Evolutionary conservation across 2,888 invertebrate species (phyloP).

Genomic region (Eupithecia subfuscata): DNA sequence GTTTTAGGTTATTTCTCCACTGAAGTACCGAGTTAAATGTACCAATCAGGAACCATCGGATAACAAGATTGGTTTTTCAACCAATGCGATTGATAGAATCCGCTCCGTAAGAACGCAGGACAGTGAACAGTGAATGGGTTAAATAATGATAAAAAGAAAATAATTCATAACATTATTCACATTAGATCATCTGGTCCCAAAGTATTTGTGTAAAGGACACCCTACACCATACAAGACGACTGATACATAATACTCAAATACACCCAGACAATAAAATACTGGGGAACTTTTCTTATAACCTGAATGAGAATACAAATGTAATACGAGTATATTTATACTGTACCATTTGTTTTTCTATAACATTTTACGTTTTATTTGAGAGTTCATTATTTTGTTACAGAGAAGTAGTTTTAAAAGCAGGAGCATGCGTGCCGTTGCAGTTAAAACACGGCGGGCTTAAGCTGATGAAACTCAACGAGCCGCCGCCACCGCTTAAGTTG

Average conservation of each 20-base stretch:
- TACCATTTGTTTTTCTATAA: not conserved
- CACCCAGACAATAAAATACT: no score
- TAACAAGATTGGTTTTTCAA: not conserved
- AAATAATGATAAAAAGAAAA: no score
- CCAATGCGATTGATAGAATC: not conserved
- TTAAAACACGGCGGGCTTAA: constrained; percentile 74
- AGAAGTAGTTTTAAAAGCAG: constrained; percentile 86
- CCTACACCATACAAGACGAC: no score
- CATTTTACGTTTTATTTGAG: not conserved
- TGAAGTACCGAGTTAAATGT: not conserved
- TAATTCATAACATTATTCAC: no score
- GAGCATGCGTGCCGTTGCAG: constrained; percentile 86
- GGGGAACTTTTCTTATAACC: no score
- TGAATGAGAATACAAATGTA: not conserved
- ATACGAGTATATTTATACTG: no score
- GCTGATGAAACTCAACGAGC: constrained; percentile 73
- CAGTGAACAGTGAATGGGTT: not conserved
- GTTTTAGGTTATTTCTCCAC: not conserved
- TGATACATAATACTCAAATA: no score
- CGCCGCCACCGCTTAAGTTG: constrained; percentile 73
- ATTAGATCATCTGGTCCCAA: no score
- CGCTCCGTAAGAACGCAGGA: not conserved
- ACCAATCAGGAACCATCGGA: not conserved
- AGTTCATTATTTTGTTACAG: constrained; percentile 52
- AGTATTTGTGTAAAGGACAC: no score